These are phyloP conservation scores for Osmerus eperlanus DNA, from an alignment of 2,113 vertebrate species.

Conservation along the genomic window DNA sequence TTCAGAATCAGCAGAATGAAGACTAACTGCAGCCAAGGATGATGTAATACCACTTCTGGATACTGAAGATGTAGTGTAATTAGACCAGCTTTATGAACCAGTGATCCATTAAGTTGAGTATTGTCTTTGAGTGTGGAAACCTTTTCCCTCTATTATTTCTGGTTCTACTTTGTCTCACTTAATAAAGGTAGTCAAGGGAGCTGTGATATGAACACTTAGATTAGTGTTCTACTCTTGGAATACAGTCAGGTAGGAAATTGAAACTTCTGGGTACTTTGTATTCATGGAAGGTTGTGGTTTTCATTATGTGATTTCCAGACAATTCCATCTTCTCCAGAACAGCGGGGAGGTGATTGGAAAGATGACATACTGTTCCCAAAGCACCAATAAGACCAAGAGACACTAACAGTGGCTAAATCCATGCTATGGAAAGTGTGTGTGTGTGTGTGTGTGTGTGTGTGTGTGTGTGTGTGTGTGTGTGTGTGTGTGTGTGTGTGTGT, in stretches of 20 bases:
- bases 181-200: neutral
- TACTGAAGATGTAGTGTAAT: slow-evolving; percentile 6
- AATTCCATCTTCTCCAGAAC: neutral
- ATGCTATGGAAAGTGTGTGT: too few species aligned
- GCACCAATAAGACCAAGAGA: neutral
- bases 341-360: neutral
- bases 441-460: too few species aligned
- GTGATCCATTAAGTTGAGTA: neutral
- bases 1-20: slow-evolving; percentile 36
- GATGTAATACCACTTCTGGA: slow-evolving; percentile 19
- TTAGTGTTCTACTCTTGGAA: too few species aligned
- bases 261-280: neutral
- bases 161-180: neutral
- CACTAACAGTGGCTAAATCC: too few species aligned
- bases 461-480: too few species aligned
- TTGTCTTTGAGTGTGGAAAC: neutral
- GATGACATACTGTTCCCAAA: neutral
- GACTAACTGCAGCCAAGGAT: slow-evolving; percentile 16
- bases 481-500: too few species aligned
- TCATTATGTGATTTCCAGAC: neutral
- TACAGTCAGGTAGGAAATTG: too few species aligned
- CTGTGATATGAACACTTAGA: neutral
- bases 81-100: neutral
- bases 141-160: neutral
- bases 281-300: neutral